These are phyloP conservation scores for Limnephilus lunatus DNA, from an alignment of 2,888 invertebrate genomes.

Conservation along the genomic window DNA sequence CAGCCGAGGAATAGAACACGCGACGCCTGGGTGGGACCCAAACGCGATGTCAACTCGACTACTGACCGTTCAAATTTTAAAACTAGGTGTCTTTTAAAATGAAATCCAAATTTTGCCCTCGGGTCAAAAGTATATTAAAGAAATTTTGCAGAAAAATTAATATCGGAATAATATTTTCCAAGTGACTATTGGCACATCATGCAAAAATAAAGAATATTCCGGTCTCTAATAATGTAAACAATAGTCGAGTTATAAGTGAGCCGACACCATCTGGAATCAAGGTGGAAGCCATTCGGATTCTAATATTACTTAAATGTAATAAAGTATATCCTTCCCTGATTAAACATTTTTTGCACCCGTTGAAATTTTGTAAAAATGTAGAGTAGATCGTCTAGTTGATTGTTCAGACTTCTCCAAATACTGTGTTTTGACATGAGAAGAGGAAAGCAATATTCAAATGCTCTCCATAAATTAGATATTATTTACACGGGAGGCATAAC, in stretches of 20 bases:
- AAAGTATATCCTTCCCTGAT: background rate
- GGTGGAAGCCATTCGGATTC: background rate
- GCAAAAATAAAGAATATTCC: background rate
- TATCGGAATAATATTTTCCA: background rate
- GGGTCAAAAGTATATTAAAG: background rate
- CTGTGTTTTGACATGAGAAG: too few species aligned
- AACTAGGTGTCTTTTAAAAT: background rate
- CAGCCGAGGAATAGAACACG: too few species aligned
- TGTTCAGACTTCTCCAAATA: too few species aligned
- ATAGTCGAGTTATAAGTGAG: background rate
- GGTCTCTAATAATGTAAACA: background rate
- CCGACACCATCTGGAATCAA: conserved; percentile 19
- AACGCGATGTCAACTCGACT: too few species aligned
- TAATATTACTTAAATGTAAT: background rate
- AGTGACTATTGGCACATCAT: background rate
- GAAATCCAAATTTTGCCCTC: background rate
- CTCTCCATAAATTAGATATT: too few species aligned
- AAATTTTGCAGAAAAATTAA: background rate
- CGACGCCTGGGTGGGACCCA: too few species aligned
- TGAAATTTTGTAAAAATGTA: too few species aligned
- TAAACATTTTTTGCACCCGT: background rate
- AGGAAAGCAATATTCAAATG: too few species aligned
- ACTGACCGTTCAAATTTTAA: too few species aligned
- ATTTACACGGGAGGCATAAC: too few species aligned
- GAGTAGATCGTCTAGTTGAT: too few species aligned